Conservation (phyloP, 2,888 invertebrate genomes). For the Drosophila koepferae region DNA sequence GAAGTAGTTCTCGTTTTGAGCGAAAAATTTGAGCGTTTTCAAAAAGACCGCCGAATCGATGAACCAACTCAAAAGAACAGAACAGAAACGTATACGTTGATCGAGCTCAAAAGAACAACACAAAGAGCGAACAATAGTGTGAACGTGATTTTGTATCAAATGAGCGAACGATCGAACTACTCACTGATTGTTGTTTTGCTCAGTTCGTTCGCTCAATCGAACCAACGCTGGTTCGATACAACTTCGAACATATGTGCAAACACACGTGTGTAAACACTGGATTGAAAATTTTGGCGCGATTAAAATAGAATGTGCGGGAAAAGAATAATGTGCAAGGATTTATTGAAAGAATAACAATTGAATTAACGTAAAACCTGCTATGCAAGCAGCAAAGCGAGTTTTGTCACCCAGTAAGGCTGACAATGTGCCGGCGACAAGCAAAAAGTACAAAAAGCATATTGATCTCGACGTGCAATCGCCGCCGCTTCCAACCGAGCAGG, state of each 20-base stretch:
- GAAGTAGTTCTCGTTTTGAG: no score
- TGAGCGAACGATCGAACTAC: slow-evolving; percentile 10
- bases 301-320: slow-evolving; percentile 24
- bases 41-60: slow-evolving; percentile 2
- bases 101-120: not conserved
- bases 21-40: not conserved
- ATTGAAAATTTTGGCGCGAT: slow-evolving; percentile 43
- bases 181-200: not conserved
- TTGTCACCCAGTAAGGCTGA: slow-evolving; percentile 61
- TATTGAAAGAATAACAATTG: not conserved
- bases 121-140: not conserved
- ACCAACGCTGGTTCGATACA: not conserved
- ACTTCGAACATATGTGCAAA: not conserved
- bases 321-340: not conserved
- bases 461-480: slow-evolving; percentile 2
- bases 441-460: slow-evolving; percentile 48
- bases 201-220: not conserved
- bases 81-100: not conserved
- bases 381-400: slow-evolving; percentile 55
- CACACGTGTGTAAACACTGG: slow-evolving; percentile 29
- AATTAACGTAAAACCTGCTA: not conserved
- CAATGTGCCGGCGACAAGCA: slow-evolving; percentile 31
- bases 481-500: slow-evolving; percentile 30
- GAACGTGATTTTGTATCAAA: not conserved
- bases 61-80: not conserved